A percentile compares a stretch with the other conserved stretches of the same genome.
phyloP scores from a whole-genome alignment of 1,140 invertebrate genomes.

The Diorhabda elongata region DNA sequence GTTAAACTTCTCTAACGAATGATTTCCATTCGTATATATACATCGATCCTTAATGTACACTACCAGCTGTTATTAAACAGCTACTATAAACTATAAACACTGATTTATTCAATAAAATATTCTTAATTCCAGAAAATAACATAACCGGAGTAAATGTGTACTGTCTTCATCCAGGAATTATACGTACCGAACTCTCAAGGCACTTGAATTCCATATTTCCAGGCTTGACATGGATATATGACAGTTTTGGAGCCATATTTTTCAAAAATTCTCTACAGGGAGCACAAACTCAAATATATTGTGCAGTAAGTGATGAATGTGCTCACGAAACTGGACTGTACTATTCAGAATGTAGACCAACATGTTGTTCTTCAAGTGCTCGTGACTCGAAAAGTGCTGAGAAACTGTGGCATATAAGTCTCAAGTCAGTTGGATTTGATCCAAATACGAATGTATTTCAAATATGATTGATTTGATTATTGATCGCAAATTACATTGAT shows the following conservation, averaged over 20 bases:
- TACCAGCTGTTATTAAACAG: no score
- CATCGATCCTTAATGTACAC: no score
- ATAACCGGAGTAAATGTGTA: constrained; percentile 61
- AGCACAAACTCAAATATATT: constrained; percentile 76
- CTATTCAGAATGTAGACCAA: constrained; percentile 57
- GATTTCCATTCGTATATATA: no score
- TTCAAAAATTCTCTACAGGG: constrained; percentile 65
- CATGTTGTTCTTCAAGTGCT: constrained; percentile 47
- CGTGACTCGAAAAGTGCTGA: constrained; percentile 55
- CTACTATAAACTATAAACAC: no score
- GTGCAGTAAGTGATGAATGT: constrained; percentile 66
- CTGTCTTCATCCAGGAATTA: constrained; percentile 67
- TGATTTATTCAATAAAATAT: not conserved
- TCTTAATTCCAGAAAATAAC: constrained; percentile 43
- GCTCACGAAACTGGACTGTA: constrained; percentile 60
- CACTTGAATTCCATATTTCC: constrained; percentile 56
- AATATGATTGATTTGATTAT: not conserved
- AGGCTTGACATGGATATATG: constrained; percentile 42
- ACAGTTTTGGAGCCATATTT: constrained; percentile 43
- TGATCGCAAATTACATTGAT: no score
- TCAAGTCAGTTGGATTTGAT: constrained; percentile 54
- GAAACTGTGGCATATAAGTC: constrained; percentile 71
- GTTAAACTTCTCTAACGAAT: no score
- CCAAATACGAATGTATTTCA: constrained; percentile 39
- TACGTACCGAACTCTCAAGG: constrained; percentile 69